A percentile compares a stretch with the other conserved stretches of the same genome.
phyloP scores from a whole-genome alignment of 2,113 vertebrate species.

The Sceloporus tristichus region DNA sequence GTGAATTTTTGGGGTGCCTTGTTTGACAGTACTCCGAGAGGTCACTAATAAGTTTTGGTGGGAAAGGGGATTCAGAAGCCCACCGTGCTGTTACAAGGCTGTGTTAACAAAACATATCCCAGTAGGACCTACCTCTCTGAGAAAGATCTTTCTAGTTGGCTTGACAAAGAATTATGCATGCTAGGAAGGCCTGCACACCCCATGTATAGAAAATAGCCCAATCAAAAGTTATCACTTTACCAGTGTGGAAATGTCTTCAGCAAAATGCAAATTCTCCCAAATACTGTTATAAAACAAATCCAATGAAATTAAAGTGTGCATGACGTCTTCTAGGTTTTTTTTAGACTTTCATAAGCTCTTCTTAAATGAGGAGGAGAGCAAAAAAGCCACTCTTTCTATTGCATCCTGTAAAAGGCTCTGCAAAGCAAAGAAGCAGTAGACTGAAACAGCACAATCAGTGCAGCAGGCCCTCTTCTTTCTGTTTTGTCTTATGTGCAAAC shows the following conservation, averaged over 20 bases:
- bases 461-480: background rate
- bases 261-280: background rate
- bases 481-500: background rate
- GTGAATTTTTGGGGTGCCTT: too few species aligned
- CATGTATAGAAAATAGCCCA: background rate
- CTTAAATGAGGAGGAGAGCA: background rate
- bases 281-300: background rate
- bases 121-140: background rate
- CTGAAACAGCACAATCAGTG: background rate
- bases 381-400: background rate
- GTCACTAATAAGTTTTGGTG: too few species aligned
- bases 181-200: background rate
- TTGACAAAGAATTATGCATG: background rate
- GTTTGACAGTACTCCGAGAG: background rate
- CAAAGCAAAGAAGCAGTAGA: background rate
- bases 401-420: background rate
- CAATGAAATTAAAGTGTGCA: background rate
- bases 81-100: too few species aligned
- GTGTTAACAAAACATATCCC: background rate
- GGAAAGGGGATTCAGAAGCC: background rate
- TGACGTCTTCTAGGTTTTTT: background rate
- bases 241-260: background rate
- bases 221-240: background rate
- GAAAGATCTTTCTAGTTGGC: background rate
- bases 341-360: background rate